Evolutionary conservation across 2,888 invertebrate species (phyloP).

Genomic region (Parnassius orleans): DNA sequence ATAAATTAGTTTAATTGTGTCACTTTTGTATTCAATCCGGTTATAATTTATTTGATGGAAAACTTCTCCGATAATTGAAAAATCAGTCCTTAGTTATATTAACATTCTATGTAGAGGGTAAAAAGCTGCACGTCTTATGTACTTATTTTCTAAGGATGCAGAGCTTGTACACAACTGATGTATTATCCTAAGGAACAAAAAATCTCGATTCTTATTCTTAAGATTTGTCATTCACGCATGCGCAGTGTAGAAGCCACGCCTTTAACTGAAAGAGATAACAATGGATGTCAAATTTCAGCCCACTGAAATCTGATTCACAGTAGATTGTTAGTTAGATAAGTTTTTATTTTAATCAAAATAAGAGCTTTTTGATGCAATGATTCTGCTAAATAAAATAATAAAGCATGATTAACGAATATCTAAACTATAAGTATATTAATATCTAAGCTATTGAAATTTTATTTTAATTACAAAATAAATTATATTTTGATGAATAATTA

Average conservation of each 20-base stretch:
- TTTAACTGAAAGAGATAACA: conserved; percentile 59
- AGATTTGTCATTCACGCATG: conserved; percentile 64
- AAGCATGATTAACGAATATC: not conserved
- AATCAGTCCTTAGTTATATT: not conserved
- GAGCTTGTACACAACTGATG: conserved; percentile 6
- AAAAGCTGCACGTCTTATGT: not conserved
- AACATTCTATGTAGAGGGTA: not conserved
- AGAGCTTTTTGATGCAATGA: conserved; percentile 39
- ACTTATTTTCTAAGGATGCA: conserved; percentile 3
- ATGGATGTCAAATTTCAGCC: conserved; percentile 48
- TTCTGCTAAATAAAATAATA: conserved; percentile 1
- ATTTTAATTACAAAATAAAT: too few species aligned
- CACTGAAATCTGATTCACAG: conserved; percentile 50
- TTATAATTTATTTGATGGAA: too few species aligned
- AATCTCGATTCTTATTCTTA: conserved; percentile 65
- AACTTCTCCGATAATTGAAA: too few species aligned
- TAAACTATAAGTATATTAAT: too few species aligned
- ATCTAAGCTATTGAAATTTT: too few species aligned
- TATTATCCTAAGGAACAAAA: conserved; percentile 23
- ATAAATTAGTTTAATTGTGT: too few species aligned
- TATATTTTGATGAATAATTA: too few species aligned
- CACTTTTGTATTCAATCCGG: too few species aligned
- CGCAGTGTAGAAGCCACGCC: conserved; percentile 64
- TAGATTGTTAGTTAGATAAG: conserved; percentile 64
- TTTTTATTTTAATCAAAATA: conserved; percentile 50